Base-by-base conservation (phyloP, 1,140 invertebrate species). In the Probaryconus sp. region DNA sequence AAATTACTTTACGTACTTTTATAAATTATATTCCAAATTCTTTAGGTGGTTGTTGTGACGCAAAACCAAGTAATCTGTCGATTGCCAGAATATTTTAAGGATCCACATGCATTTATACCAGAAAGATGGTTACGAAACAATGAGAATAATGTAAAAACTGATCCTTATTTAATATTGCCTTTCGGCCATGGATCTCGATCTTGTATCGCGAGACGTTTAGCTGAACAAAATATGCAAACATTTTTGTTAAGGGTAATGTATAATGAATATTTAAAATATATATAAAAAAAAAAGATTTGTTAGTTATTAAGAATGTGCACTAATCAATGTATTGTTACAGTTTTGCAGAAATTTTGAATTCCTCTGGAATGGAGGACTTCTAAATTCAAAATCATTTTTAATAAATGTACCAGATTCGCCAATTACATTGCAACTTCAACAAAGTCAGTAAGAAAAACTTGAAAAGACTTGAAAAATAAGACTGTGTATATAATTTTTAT, bases 141-240 rank as follows among this genome's bases (percentile, higher is more conserved):
- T 37, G 84, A 81, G 31, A 82, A 87, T 37, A 33, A 80, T 2
- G 88, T 89, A 72, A 89, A 90, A 76, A 86, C 89, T 5, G 79
- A 95, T 87, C 95, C 95, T 0, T 97, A 93, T 83, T 84, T 95
- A 1, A 89, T 93, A 2, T 80, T 97, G 33, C 96, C 96, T 0
- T 98, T 98, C 87, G 96, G 96, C 0, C 94, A 96, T 84, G 97
- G 97, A 0, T 90, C 94, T 14, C 88, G 97, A 58, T 91, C 93
- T 5, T 98, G 97, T 76, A 95, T 97, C 38, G 96, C 96, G 1
- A 89, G 94, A 79, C 89, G 95, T 80, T 88, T 98, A 37, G 96
- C 96, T 4, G 95, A 97, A 80, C 95, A 97, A 85, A 95, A 95
- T 84, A 92, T 97, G 79, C 90, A 92, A 68, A 89, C 94, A 10